Evolutionary conservation across 2,113 vertebrate species (phyloP), one percentile per base, ranked within the genome.

Genomic region (Sceloporus tristichus): DNA sequence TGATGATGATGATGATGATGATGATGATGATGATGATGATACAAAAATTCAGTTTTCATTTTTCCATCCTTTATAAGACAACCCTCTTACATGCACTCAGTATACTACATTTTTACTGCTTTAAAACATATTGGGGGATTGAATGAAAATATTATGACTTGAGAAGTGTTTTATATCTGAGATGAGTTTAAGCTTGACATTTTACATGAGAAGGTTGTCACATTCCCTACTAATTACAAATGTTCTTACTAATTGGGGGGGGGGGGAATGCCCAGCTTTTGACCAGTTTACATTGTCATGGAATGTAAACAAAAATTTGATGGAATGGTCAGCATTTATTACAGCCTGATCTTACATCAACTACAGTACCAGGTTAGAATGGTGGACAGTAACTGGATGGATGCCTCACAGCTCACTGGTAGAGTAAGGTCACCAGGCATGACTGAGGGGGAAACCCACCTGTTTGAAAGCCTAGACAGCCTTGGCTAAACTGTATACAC

Each of bases 241-340:
- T n/a, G 5, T 66, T 34, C 62, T 4, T 27, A 78, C 48, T n/a
- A 54, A 48, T 48, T 56, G 56, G 38, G 21, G 18, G 21, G 56
- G 38, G 21, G 18, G 21, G 3, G 56, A 53, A 0, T 70, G 53
- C 16, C 0, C 13, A 86, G 75, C 86, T 9, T 5, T 68, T 76
- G 21, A 0, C 85, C 66, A 53, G 11, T 1, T 29, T 83, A 23
- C 42, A 65, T 48, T 66, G 2, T 11, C 0, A 59, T 34, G 34
- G 34, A 34, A 34, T 34, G 6, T 48, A 88, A 93, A 19, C 62
- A 73, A 90, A 9, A 14, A 82, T 27, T 40, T 79, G 13, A 19
- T 70, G 29, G 2, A 87, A 90, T 84, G 14, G 9, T 25, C 42
- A 14, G 18, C 14, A 79, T 34, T 54, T 62, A n/a, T 66, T 48